Evolutionary conservation across 2,797 vertebrate genomes (phyloP), one percentile per base, ranked within the genome.

Genomic region (Gephyroberyx darwinii): DNA sequence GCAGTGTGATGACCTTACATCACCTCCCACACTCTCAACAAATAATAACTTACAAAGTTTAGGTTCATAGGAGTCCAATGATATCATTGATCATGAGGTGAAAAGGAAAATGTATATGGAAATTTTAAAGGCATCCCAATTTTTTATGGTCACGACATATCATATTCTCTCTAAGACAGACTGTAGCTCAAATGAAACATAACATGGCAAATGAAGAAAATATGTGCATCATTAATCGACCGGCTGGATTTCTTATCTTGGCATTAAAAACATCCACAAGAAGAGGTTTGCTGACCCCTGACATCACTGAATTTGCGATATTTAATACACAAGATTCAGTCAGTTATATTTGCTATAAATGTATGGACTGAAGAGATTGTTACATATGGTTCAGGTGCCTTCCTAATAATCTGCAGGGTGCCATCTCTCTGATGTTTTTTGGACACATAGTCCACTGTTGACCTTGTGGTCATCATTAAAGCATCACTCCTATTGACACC

Each of bases 391-490:
- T 13, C 9, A 13, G 9, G 10, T 52, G 50, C n/a, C 22, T 30
- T 26, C 26, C 26, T 26, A 26, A 26, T 5, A 54, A 26, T 54
- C 52, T 54, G 8, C n/a, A 20, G 16, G 31, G 17, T 57, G 7
- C 17, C 17, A 12, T 58, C 35, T 57, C 14, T 9, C 9, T 5
- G 35, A 9, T 57, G 19, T 58, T 5, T 20, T 30, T 35, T 31
- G 7, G 50, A 26, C 26, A 26, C 26, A 26, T 26, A 26, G 26
- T 26, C 26, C 26, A 26, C 16, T 52, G 3, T 63, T 12, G 33
- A 39, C 51, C 10, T 65, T 81, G 8, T 20, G 17, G 31, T 69
- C 17, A 33, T 63, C 53, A 55, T 64, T 72, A 31, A 55, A 33
- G 5, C 53, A 31, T 16, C 16, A 33, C 22, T 31, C 30, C 53